Evolutionary conservation across 92 coral and sea anemone species (phyloP).

Genomic region (Umimayanthus kanabou): DNA sequence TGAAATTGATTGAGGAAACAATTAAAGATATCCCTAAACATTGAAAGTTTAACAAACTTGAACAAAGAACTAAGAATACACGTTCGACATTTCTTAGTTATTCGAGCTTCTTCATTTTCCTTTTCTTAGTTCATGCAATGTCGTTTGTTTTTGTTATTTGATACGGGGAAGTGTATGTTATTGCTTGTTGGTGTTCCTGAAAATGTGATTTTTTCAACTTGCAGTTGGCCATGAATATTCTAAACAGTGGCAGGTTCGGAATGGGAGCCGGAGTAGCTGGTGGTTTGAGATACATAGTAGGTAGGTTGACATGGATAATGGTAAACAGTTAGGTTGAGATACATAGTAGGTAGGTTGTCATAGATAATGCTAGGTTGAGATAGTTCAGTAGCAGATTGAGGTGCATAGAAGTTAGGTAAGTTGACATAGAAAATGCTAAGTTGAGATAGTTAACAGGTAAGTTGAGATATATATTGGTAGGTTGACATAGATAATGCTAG

Average conservation of each 20-base stretch:
- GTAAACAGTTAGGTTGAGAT: background rate
- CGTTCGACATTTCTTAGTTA: too few relatives aligned
- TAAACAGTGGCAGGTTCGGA: conserved; percentile 87
- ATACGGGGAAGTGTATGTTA: too few relatives aligned
- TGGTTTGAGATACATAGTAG: conserved; percentile 74
- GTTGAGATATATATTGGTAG: background rate
- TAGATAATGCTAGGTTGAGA: background rate
- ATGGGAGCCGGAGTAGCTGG: conserved; percentile 81
- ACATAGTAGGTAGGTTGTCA: background rate
- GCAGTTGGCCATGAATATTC: conserved; percentile 86
- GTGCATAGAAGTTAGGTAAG: background rate
- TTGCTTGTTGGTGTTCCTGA: background rate
- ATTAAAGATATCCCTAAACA: too few relatives aligned
- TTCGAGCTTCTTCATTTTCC: too few relatives aligned
- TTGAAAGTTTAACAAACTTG: too few relatives aligned
- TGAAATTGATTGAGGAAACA: too few relatives aligned
- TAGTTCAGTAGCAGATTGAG: background rate
- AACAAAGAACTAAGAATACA: too few relatives aligned
- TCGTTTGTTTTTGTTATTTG: too few relatives aligned
- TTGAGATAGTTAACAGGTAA: background rate
- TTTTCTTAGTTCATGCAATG: too few relatives aligned
- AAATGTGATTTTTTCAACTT: background rate
- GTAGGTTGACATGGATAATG: conserved; percentile 20
- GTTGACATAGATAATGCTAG: background rate
- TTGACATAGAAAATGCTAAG: too few relatives aligned